Evolutionary conservation across 2,888 invertebrate species (phyloP).

Genomic region (Noctua fimbriata): DNA sequence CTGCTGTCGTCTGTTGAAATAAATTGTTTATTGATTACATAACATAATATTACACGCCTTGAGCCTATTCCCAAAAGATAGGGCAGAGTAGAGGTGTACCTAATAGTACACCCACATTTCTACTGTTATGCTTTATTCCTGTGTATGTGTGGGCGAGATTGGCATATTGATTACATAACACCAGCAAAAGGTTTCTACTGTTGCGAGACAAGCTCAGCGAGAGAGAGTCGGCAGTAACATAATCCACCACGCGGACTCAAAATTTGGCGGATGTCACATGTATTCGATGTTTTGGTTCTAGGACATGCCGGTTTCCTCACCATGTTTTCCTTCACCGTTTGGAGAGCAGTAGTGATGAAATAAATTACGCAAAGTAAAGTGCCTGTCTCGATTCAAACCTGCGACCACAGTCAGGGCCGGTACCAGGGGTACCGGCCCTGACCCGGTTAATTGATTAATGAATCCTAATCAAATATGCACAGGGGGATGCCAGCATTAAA

Average conservation of each 20-base stretch:
- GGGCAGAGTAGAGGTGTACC: background rate
- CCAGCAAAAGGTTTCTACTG: background rate
- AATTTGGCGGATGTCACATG: background rate
- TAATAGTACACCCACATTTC: background rate
- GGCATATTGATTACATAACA: background rate
- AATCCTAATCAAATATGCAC: slow-evolving; percentile 6
- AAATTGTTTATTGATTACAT: background rate
- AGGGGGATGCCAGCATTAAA: background rate
- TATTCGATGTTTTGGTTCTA: background rate
- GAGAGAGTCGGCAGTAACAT: no score
- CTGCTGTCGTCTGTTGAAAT: slow-evolving; percentile 78
- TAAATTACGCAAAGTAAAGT: background rate
- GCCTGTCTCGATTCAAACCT: background rate
- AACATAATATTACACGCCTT: background rate
- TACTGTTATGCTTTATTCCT: background rate
- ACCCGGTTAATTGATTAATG: background rate
- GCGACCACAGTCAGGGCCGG: no score
- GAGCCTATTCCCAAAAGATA: background rate
- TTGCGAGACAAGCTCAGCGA: background rate
- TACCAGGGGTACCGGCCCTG: no score
- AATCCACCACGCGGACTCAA: background rate
- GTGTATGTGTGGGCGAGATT: background rate
- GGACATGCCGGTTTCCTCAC: background rate
- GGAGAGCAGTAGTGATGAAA: background rate
- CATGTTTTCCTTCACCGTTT: background rate